Conservation (phyloP, 2,113 vertebrate genomes). For the human (Homo sapiens) region GRCh38 chr7:55085501-55086000, state of each 20-base stretch:
- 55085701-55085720: neutral
- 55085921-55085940: rapidly evolving
- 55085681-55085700: neutral
- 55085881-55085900: rapidly evolving
- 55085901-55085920: rapidly evolving
- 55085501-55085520: neutral
- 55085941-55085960: neutral
- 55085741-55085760: neutral
- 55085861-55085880: neutral
- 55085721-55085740: neutral
- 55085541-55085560: neutral
- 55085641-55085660: neutral
- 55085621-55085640: neutral
- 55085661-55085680: neutral
- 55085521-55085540: neutral
- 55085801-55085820: neutral
- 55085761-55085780: neutral
- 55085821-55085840: neutral
- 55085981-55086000: neutral
- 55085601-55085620: neutral
- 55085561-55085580: neutral
- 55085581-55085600: neutral
- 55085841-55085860: too few relatives aligned
- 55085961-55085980: neutral
- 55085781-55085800: neutral